These are phyloP conservation scores for Capreolus pygargus DNA, from an alignment of 2,113 vertebrate species.

Conservation along the genomic window DNA sequence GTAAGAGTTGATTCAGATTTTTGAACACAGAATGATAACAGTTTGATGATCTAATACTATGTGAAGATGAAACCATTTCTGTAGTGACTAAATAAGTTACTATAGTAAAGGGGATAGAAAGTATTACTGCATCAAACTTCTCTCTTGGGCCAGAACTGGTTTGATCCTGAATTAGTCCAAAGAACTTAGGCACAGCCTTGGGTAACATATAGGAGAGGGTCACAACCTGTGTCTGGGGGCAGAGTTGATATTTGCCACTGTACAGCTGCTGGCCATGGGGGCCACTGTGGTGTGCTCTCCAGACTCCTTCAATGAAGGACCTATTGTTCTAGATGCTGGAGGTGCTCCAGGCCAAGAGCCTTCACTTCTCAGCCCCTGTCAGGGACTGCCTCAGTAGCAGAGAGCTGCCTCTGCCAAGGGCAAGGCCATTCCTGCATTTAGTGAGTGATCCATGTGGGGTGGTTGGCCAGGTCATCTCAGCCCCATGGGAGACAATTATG, in stretches of 20 bases:
- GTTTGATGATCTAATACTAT: neutral
- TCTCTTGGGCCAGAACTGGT: neutral
- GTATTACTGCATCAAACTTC: neutral
- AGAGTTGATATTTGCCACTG: neutral
- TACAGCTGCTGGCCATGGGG: neutral
- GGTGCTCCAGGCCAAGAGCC: neutral
- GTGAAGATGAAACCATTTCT: neutral
- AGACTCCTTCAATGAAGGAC: neutral
- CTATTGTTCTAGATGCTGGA: neutral
- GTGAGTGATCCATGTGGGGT: neutral
- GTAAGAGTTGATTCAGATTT: neutral
- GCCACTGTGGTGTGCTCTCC: neutral
- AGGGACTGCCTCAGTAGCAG: neutral
- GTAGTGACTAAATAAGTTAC: neutral
- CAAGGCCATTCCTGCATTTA: neutral
- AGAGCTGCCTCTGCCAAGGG: neutral
- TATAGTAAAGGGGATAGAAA: neutral
- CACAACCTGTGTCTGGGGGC: neutral
- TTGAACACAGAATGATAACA: neutral
- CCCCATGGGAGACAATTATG: neutral
- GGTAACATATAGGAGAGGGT: neutral
- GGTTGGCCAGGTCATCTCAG: neutral
- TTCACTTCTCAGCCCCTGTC: neutral
- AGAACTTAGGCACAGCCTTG: neutral
- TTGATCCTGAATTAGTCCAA: neutral